Evolutionary conservation across 2,113 vertebrate species (phyloP).

Genomic region (Sakesphorus luctuosus): DNA sequence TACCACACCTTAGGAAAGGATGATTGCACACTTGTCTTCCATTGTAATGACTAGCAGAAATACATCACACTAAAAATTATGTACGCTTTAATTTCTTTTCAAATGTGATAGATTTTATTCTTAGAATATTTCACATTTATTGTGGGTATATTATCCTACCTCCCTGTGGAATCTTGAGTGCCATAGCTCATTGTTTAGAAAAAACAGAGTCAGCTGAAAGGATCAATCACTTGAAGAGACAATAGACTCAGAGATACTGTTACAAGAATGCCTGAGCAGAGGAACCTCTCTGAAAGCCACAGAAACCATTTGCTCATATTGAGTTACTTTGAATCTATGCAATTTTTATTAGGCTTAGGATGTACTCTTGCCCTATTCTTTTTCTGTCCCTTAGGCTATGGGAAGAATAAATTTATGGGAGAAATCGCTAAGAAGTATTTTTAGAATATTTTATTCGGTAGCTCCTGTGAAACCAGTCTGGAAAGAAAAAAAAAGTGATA

Average conservation of each 20-base stretch:
- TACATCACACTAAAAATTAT: not conserved
- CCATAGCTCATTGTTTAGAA: not conserved
- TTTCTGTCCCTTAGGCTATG: not conserved
- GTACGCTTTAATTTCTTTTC: not conserved
- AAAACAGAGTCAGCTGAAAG: not conserved
- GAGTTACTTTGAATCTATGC: not conserved
- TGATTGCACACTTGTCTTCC: not conserved
- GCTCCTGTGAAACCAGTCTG: not conserved
- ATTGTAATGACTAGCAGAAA: not conserved
- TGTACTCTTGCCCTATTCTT: not conserved
- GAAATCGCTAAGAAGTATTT: not conserved
- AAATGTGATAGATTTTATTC: not conserved
- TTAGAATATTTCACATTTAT: not conserved
- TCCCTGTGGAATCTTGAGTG: not conserved
- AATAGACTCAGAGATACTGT: not conserved
- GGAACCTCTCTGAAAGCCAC: not conserved
- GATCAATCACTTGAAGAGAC: not conserved
- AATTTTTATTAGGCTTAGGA: constrained; percentile 6
- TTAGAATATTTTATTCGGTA: not conserved
- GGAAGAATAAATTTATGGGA: not conserved
- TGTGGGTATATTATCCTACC: not conserved
- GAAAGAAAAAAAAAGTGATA: not conserved
- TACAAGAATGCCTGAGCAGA: not conserved
- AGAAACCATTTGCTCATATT: not conserved
- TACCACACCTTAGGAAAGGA: not conserved